Conservation (phyloP, 2,888 invertebrate species). For the Melinaea marsaeus region DNA sequence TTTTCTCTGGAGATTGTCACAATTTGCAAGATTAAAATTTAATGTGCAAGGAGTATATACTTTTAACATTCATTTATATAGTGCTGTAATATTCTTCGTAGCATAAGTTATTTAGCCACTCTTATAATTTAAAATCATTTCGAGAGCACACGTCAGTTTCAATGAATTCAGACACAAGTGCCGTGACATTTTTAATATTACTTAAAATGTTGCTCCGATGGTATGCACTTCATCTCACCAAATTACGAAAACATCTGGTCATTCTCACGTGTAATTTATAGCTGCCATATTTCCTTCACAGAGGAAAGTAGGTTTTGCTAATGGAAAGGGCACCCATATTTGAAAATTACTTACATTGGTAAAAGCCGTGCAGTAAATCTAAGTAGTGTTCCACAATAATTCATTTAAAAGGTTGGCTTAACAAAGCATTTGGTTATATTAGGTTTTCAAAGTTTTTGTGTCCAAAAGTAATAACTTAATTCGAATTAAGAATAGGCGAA, state of each 20-base stretch:
- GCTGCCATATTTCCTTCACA: neutral
- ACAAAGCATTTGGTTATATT: no score
- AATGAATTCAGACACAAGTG: no score
- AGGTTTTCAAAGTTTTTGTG: no score
- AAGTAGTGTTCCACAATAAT: no score
- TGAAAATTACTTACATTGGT: no score
- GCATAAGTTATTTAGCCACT: neutral
- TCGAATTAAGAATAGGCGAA: no score
- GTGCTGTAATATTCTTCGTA: neutral
- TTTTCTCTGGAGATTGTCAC: conserved; percentile 12
- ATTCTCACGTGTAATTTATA: conserved; percentile 3
- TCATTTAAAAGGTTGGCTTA: no score
- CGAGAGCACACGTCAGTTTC: no score
- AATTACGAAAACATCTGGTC: neutral
- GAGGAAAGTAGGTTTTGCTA: neutral
- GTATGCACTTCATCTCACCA: neutral
- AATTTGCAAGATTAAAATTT: conserved; percentile 12
- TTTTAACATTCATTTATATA: neutral
- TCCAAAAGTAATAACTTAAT: no score
- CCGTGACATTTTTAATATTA: neutral
- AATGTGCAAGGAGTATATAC: conserved; percentile 4
- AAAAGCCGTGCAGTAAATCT: no score
- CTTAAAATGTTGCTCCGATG: neutral
- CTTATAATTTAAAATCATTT: no score
- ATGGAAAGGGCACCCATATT: neutral